Percentiles rank a stretch among this genome's conserved stretches.
These are phyloP conservation scores for Rhinopomastus cyanomelas DNA, from an alignment of 2,113 vertebrate genomes.

Conservation along the genomic window DNA sequence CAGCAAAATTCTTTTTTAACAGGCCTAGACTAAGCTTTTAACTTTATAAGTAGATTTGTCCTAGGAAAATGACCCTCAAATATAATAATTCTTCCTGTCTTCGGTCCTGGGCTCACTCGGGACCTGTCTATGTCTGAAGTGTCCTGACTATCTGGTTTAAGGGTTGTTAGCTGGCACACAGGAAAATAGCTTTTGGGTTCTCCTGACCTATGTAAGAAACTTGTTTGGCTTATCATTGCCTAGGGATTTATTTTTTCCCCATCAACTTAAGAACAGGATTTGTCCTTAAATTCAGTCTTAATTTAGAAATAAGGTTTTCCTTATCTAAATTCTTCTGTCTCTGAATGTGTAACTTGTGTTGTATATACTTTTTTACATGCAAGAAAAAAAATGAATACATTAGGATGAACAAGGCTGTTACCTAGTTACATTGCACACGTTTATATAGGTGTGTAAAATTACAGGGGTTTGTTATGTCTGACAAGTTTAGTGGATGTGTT, in stretches of 20 bases:
- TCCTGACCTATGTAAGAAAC: background rate
- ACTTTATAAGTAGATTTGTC: background rate
- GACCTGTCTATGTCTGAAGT: background rate
- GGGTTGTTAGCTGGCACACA: background rate
- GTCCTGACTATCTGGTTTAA: background rate
- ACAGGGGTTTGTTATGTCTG: background rate
- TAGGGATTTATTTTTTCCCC: background rate
- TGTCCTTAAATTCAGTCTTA: background rate
- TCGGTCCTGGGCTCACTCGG: background rate
- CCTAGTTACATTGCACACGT: background rate
- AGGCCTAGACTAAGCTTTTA: background rate
- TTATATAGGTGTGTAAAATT: background rate
- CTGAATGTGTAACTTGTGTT: background rate
- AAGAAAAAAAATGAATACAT: background rate
- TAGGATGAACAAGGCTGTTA: background rate
- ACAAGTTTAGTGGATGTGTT: background rate
- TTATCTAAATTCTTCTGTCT: background rate
- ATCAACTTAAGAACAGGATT: background rate
- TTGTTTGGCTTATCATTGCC: background rate
- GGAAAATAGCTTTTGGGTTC: background rate
- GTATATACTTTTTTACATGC: background rate
- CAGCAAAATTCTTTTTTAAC: background rate
- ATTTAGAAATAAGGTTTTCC: background rate
- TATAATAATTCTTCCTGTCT: background rate
- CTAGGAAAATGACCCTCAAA: background rate